Evolutionary conservation across 2,113 vertebrate species (phyloP).

Genomic region (Taurulus bubalis): DNA sequence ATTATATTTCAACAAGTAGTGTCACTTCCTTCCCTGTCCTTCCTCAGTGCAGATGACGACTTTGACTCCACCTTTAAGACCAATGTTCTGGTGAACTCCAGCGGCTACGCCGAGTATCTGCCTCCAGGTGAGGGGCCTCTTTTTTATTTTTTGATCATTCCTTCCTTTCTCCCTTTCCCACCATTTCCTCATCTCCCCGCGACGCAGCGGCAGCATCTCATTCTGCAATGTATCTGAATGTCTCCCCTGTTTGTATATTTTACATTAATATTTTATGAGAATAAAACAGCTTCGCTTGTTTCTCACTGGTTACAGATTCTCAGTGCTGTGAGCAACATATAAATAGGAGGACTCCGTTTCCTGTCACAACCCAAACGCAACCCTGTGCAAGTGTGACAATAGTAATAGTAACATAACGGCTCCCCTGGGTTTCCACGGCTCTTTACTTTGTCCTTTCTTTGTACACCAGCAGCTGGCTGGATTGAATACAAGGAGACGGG

Average conservation of each 20-base stretch:
- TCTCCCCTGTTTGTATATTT: constrained; percentile 42
- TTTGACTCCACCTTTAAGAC: constrained; percentile 89
- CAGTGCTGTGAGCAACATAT: constrained; percentile 39
- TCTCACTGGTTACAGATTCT: constrained; percentile 29
- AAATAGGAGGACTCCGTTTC: constrained; percentile 59
- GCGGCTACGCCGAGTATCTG: constrained; percentile 84
- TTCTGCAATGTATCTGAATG: constrained; percentile 19
- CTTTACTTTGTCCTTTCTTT: constrained; percentile 46
- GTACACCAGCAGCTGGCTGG: constrained; percentile 35
- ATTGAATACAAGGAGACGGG: constrained; percentile 37
- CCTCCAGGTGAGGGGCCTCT: constrained; percentile 83
- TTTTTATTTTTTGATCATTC: neutral
- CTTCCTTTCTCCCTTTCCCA: neutral
- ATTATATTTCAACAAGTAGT: constrained; percentile 13
- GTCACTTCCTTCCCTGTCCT: constrained; percentile 53
- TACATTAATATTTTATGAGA: constrained; percentile 66
- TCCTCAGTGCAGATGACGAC: constrained; percentile 86
- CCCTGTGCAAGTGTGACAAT: constrained; percentile 36
- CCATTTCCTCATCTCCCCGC: neutral
- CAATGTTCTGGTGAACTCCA: constrained; percentile 87
- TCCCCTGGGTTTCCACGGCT: constrained; percentile 40
- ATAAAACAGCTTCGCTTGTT: constrained; percentile 51
- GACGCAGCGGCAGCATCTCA: constrained; percentile 12
- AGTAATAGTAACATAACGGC: neutral
- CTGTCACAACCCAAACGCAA: constrained; percentile 31